Conservation (phyloP, 2,888 invertebrate species). For the Cheilosia pagana region DNA sequence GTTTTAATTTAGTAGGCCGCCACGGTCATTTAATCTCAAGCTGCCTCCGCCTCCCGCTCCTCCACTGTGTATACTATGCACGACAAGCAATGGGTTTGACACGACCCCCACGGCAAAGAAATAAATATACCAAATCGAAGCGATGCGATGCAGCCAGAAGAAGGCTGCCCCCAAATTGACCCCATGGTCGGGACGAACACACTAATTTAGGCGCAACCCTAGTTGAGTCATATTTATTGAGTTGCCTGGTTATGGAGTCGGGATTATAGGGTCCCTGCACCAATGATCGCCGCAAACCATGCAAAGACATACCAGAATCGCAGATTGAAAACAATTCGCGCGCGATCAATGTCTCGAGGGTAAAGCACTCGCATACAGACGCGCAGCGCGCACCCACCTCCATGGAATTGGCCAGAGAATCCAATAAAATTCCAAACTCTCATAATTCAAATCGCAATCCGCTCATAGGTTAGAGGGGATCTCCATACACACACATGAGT, state of each 20-base stretch:
- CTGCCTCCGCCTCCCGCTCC: neutral
- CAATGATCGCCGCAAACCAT: slow-evolving; percentile 59
- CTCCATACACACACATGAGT: slow-evolving; percentile 32
- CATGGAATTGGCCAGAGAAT: slow-evolving; percentile 15
- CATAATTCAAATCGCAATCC: slow-evolving; percentile 64
- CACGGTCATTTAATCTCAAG: slow-evolving; percentile 63
- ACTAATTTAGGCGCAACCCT: slow-evolving; percentile 72
- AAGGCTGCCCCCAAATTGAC: slow-evolving; percentile 49
- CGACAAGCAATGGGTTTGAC: slow-evolving; percentile 73
- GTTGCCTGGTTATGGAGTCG: slow-evolving; percentile 51
- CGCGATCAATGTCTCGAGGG: slow-evolving; percentile 58
- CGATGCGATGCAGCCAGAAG: slow-evolving; percentile 24
- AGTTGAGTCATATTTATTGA: slow-evolving; percentile 73
- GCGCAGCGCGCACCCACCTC: slow-evolving; percentile 51
- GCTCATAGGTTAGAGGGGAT: slow-evolving; percentile 2
- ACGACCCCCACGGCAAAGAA: slow-evolving; percentile 60
- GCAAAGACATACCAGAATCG: slow-evolving; percentile 33
- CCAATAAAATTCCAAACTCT: slow-evolving; percentile 61
- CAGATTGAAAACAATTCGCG: slow-evolving; percentile 43
- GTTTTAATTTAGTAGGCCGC: slow-evolving; percentile 73
- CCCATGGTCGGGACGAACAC: slow-evolving; percentile 64
- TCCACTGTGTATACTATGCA: slow-evolving; percentile 27
- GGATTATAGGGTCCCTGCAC: slow-evolving; percentile 65
- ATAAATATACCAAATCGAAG: slow-evolving; percentile 69
- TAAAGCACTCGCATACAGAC: slow-evolving; percentile 29